Evolutionary conservation across 1,140 invertebrate genomes (phyloP).

Genomic region (Nasonia longicornis): DNA sequence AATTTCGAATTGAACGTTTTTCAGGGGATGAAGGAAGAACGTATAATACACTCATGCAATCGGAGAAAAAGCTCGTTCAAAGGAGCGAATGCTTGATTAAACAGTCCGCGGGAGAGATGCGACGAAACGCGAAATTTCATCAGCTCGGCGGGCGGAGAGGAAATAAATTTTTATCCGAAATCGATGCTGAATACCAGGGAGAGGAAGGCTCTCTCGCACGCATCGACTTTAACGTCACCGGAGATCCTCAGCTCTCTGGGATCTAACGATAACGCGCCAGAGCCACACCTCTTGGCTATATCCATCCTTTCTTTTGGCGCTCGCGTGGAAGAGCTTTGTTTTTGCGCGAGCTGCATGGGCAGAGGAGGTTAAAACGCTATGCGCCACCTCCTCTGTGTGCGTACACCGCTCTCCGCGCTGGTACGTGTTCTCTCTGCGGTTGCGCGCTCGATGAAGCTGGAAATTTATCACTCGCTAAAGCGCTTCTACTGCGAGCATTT

Average conservation of each 20-base stretch:
- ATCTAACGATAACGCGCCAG: neutral
- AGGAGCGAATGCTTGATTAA: neutral
- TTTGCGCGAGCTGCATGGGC: neutral
- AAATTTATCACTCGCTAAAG: neutral
- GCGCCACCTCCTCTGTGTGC: neutral
- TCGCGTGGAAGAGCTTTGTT: neutral
- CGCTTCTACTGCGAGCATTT: neutral
- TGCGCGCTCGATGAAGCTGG: slow-evolving; percentile 1
- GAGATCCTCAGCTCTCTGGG: neutral
- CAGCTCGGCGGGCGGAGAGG: neutral
- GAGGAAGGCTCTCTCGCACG: too few species aligned
- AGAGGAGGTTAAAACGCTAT: neutral
- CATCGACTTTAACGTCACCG: neutral
- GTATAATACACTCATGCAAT: neutral
- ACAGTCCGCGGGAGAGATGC: neutral
- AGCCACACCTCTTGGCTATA: neutral
- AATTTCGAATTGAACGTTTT: too few species aligned
- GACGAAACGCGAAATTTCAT: neutral
- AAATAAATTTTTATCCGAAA: slow-evolving; percentile 1
- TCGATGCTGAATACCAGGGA: neutral
- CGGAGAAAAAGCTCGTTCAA: neutral
- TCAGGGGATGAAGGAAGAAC: too few species aligned
- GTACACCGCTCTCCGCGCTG: too few species aligned
- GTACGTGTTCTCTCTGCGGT: too few species aligned
- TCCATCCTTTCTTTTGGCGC: neutral